Evolutionary conservation across 2,113 vertebrate species (phyloP).

Genomic region (Ciconia boyciana): DNA sequence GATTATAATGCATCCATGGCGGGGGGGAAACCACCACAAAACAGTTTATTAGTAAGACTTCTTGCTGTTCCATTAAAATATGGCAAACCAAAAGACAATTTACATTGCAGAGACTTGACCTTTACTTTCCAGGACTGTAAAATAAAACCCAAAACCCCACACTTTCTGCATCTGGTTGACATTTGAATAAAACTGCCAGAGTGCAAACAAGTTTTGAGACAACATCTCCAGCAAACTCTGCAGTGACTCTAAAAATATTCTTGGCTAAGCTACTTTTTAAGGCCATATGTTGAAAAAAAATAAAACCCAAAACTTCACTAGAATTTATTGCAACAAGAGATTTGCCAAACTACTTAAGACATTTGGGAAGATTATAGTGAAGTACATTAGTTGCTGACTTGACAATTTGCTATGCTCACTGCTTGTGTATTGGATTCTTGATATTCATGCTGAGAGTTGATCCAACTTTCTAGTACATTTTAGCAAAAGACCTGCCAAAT

Average conservation of each 20-base stretch:
- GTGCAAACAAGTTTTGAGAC: slow-evolving; percentile 64
- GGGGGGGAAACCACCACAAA: not conserved
- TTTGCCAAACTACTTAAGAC: slow-evolving; percentile 67
- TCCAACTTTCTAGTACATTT: slow-evolving; percentile 49
- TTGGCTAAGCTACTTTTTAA: slow-evolving; percentile 53
- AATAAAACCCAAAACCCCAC: not conserved
- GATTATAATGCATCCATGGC: not conserved
- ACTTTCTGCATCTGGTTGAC: slow-evolving; percentile 71
- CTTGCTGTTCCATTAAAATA: not conserved
- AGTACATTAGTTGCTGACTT: slow-evolving; percentile 57
- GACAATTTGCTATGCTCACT: slow-evolving; percentile 45
- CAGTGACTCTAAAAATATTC: slow-evolving; percentile 21
- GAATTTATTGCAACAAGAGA: slow-evolving; percentile 69
- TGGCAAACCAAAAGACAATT: not conserved
- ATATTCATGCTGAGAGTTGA: slow-evolving; percentile 29
- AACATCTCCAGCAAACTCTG: slow-evolving; percentile 55
- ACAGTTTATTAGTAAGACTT: not conserved
- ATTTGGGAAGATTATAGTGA: slow-evolving; percentile 61
- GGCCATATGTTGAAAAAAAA: slow-evolving; percentile 51
- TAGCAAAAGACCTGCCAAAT: slow-evolving; percentile 44
- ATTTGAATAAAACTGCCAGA: slow-evolving; percentile 70
- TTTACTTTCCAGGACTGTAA: slow-evolving; percentile 23
- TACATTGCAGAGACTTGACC: not conserved
- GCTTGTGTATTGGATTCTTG: slow-evolving; percentile 47
- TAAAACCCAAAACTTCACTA: not conserved